Conservation (phyloP, 2,113 vertebrate genomes). For the Phylloscopus trochiloides region DNA sequence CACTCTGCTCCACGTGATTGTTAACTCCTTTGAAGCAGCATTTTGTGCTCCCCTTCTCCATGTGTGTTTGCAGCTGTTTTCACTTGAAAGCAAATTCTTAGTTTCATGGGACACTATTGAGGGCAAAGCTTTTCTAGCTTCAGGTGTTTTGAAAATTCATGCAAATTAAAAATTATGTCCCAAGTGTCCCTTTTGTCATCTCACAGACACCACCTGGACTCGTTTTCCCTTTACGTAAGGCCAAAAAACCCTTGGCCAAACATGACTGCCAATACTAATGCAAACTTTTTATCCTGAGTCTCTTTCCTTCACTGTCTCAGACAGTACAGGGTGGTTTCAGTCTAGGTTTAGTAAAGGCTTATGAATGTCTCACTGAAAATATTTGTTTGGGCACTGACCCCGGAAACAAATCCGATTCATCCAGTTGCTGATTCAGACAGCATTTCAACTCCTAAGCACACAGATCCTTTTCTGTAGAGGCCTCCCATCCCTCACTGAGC, state of each 20-base stretch:
- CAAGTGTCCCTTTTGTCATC: neutral
- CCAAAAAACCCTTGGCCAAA: neutral
- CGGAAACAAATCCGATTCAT: neutral
- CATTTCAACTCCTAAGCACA: neutral
- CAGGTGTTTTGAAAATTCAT: neutral
- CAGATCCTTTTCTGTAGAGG: neutral
- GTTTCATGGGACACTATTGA: neutral
- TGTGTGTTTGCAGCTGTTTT: neutral
- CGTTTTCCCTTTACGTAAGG: neutral
- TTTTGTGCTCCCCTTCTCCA: neutral
- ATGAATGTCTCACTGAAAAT: neutral
- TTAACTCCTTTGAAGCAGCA: neutral
- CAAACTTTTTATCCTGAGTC: neutral
- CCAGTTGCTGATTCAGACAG: neutral
- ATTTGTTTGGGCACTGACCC: constrained; percentile 12
- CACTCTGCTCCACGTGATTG: rapidly evolving
- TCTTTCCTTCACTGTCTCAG: neutral
- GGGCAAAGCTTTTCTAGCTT: neutral
- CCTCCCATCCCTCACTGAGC: neutral
- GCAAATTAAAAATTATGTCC: neutral
- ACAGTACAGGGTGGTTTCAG: neutral
- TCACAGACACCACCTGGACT: neutral
- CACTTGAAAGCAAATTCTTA: neutral
- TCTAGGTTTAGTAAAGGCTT: neutral
- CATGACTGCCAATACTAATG: neutral